These are phyloP conservation scores for Epinephelus coioides DNA, from an alignment of 2,797 vertebrate genomes.

Conservation along the genomic window DNA sequence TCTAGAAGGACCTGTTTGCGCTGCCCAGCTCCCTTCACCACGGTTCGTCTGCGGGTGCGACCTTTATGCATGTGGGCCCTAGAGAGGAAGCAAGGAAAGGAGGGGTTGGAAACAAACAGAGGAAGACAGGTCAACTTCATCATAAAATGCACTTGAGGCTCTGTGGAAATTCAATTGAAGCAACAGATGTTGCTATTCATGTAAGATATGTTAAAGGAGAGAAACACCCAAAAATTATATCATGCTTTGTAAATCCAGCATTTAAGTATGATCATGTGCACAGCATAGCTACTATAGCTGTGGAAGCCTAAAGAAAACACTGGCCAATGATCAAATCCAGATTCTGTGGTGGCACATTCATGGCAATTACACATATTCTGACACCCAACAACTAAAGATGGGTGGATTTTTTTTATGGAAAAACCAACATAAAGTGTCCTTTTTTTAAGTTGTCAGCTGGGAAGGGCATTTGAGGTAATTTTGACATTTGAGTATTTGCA, in stretches of 20 bases:
- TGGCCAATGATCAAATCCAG: background rate
- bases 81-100: background rate
- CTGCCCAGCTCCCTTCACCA: constrained; percentile 88
- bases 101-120: constrained; percentile 1
- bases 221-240: constrained; percentile 10
- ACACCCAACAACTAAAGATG: background rate
- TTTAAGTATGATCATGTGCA: constrained; percentile 1
- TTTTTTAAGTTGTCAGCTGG: background rate
- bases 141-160: background rate
- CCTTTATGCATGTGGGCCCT: constrained; percentile 81
- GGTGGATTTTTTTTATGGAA: background rate
- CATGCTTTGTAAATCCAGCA: constrained; percentile 35
- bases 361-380: background rate
- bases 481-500: no score
- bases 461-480: no score
- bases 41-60: constrained; percentile 85
- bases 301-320: background rate
- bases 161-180: background rate
- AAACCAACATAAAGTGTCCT: background rate
- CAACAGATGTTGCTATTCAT: background rate
- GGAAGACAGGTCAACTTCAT: constrained; percentile 9
- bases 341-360: background rate
- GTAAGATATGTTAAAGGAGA: background rate
- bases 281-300: background rate
- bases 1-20: constrained; percentile 85